These are phyloP conservation scores for Chiloscyllium plagiosum DNA, from an alignment of 2,113 vertebrate species.

Conservation along the genomic window DNA sequence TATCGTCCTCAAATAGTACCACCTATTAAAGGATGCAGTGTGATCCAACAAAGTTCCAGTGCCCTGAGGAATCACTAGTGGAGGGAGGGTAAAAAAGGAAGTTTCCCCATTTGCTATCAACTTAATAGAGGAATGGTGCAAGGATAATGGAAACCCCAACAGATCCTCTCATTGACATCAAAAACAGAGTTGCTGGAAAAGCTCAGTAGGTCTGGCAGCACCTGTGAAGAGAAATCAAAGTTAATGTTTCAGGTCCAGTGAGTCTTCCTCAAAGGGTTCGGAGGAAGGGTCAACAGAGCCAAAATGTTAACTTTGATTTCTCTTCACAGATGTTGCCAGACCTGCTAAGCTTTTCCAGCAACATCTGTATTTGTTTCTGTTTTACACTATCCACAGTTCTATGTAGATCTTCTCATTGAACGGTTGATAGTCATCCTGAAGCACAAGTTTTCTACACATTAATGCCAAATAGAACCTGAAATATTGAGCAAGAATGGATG, in stretches of 20 bases:
- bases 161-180: not conserved
- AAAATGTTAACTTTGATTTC: too few species aligned
- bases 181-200: too few species aligned
- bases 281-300: too few species aligned
- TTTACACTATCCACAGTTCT: too few species aligned
- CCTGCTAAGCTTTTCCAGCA: too few species aligned
- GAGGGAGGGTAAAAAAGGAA: not conserved
- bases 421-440: not conserved
- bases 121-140: not conserved
- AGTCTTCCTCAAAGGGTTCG: too few species aligned
- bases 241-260: too few species aligned
- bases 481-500: not conserved
- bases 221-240: too few species aligned
- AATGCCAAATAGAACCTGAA: not conserved
- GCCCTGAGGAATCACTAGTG: not conserved
- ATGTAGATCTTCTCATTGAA: not conserved
- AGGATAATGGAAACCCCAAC: not conserved
- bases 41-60: not conserved
- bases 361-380: too few species aligned
- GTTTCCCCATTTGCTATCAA: not conserved
- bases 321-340: too few species aligned
- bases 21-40: not conserved
- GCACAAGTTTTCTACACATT: not conserved
- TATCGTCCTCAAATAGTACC: not conserved
- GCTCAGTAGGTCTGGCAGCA: too few species aligned